Evolutionary conservation across 2,113 vertebrate species (phyloP), one percentile per base, ranked within the genome.

Genomic region (Archilochus colubris): DNA sequence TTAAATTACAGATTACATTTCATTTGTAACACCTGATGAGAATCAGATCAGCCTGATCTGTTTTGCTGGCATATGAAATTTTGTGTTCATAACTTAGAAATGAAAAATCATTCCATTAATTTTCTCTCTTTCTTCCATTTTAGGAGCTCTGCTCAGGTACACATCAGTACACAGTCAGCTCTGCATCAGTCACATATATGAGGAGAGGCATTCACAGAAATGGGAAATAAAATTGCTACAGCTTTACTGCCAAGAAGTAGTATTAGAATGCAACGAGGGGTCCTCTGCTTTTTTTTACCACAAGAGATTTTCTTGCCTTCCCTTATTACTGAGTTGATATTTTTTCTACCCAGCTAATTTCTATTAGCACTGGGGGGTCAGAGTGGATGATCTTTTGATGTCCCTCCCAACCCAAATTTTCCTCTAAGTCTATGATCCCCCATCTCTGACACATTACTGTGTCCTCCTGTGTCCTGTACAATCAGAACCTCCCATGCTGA

Each of bases 201-300:
- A 23, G 69, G 25, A 44, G 9, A 87, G 18, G 7, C 12, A 54
- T 19, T n/a, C n/a, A 54, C 14, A 40, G 22, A 68, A 79, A 85
- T 63, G 7, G 28, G 58, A 38, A 76, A 20, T 19, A 77, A 48
- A 16, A 46, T 0, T 0, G 51, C 20, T 21, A 58, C 3, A 70
- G 25, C 9, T 43, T 30, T 57, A 53, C 7, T 86, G 15, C 9
- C 46, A 69, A 55, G 21, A 68, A 30, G 7, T 46, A 33, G 31
- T 44, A 67, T 25, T 27, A 5, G 14, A 12, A n/a, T 5, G 28
- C 51, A n/a, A 4, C 30, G 70, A 1, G 1, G 33, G 3, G 9
- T 17, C 3, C 21, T 74, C 40, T 78, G 19, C 2, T 12, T 87
- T 57, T 57, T 75, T 75, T 8, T 31, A 22, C 7, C n/a, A 7